Evolutionary conservation across 2,113 vertebrate genomes (phyloP), one percentile per base, ranked within the genome.

Genomic region (Gnathonemus longibarbis): DNA sequence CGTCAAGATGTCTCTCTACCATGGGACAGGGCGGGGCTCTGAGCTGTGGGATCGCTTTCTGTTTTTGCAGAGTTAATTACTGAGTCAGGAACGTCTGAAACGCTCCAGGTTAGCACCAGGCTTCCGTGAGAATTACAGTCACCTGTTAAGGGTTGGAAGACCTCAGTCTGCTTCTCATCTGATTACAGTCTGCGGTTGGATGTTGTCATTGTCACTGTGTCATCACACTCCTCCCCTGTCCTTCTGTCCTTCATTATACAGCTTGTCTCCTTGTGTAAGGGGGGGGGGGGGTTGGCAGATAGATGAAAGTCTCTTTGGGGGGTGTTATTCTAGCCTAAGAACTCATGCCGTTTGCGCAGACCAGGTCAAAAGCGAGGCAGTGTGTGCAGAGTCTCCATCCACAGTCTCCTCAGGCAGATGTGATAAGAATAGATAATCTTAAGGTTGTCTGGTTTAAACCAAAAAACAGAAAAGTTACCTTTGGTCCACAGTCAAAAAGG

Each of bases 391-490:
- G 11, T 42, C 74, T 80, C 31, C 6, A 3, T 19, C 8, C 42
- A 9, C n/a, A 6, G n/a, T 70, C 21, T 35, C 24, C 19, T 74
- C 45, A 77, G 58, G 24, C 27, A 74, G 13, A 31, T 9, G 74
- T 84, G 80, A 84, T 84, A 21, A 84, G 42, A 46, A 35, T 39
- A 19, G 80, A 42, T 48, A 3, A n/a, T 84, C 19, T 84, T 24
- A 84, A 84, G 24, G 45, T 74, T 42, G n/a, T 70, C 66, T 27
- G 66, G 88, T 46, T 74, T 66, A 88, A 88, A 88, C 87, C 10
- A 48, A 84, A 84, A 48, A 84, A n/a, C 19, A n/a, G 45, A 48
- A 84, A 48, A n/a, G n/a, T 74, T 88, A 46, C 58, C n/a, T 70
- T 70, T 88, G 58, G 42, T 46, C 52, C 56, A 24, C 9, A 45